Conservation (phyloP, 2,888 invertebrate species). For the Eristalis tenax region DNA sequence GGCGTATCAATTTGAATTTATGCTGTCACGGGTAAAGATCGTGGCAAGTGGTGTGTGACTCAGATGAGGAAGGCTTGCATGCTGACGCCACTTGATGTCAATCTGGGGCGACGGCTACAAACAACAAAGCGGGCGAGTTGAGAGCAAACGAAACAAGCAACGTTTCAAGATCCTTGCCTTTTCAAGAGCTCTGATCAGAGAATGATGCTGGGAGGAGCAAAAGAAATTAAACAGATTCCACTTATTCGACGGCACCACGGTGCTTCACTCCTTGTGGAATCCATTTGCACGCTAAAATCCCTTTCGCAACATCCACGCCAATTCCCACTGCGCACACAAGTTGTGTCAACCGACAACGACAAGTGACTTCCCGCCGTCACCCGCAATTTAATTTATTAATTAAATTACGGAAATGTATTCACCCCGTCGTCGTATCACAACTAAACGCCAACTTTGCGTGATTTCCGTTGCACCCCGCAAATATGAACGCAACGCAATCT, state of each 20-base stretch:
- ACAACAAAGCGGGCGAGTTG: background rate
- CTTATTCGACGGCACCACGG: no score
- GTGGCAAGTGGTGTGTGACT: slow-evolving; percentile 55
- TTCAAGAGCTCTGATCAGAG: no score
- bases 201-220: no score
- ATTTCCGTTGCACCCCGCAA: background rate
- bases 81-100: background rate
- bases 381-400: background rate
- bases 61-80: background rate
- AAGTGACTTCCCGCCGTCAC: background rate
- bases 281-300: no score
- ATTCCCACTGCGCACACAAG: background rate
- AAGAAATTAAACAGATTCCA: no score
- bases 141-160: no score
- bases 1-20: slow-evolving; percentile 65
- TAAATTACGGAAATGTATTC: background rate
- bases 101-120: background rate
- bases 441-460: background rate
- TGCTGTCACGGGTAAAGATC: slow-evolving; percentile 43
- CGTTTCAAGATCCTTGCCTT: no score
- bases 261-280: no score
- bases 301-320: background rate
- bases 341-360: background rate
- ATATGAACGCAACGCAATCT: background rate
- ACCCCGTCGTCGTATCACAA: background rate